Evolutionary conservation across 2,888 invertebrate species (phyloP), one percentile per base, ranked within the genome.

Genomic region (Ormyrus thymus): DNA sequence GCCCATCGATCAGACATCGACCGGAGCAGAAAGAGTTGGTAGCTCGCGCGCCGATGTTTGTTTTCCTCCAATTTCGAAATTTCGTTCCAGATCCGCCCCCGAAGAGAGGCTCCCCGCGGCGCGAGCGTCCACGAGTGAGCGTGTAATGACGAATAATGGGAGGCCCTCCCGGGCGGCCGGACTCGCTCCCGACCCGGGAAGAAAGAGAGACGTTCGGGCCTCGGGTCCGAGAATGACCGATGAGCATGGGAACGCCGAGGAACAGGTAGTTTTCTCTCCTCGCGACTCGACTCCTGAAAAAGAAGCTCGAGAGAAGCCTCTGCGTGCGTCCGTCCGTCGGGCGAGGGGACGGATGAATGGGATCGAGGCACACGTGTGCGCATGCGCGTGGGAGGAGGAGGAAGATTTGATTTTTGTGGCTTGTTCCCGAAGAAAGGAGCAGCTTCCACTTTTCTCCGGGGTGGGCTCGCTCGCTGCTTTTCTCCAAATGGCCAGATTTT

Each of bases 121-220:
- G 82, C 84, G 82, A 85, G 86, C 87, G 86, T 87, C 86, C 86
- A 87, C 85, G 87, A 87, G 87, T 85, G 86, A 88, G 85, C 87
- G 84, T 88, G 88, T 89, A 88, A 88, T 88, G 87, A 87, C 86
- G 87, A 89, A 89, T 88, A 88, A 88, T 88, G 84, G 87, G 73
- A 76, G 82, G 82, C 82, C 86, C 86, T 85, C 85, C 86, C 79
- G 85, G 81, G 82, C 81, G 76, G 82, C 9, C 10, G 5, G n/a
- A 56, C 10, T 3, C 6, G 1, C 29, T 29, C 6, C 64, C 77
- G 11, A 29, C 7, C 7, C 64, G 4, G 53, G 29, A 61, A 46
- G 61, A 65, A 50, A 70, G 55, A 65, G 66, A 81, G 13, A 15
- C 11, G 29, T 48, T 46, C n/a, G 75, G 50, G 50, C 11, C 43